Evolutionary conservation across 2,797 vertebrate species (phyloP), one percentile per base, ranked within the genome.

Genomic region (Philypnodon macrostomus): DNA sequence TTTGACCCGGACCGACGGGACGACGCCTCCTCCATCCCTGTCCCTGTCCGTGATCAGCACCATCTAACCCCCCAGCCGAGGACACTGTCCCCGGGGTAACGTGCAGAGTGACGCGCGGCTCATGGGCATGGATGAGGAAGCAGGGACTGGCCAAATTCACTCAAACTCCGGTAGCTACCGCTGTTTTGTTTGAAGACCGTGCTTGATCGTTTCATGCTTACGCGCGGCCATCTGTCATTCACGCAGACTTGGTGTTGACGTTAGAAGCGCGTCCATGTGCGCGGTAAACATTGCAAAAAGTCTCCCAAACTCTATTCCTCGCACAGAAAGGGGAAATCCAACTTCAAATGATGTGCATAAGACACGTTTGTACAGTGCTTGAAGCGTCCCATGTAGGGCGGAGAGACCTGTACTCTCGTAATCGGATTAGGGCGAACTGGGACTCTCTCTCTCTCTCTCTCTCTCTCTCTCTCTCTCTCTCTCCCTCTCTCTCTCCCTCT

Each of bases 21-120:
- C 75, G 56, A 78, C 75, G 58, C 72, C 79, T 72, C 84, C 88
- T 79, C 81, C 86, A 69, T 89, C 88, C 70, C 88, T 88, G 73
- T 83, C 84, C n/a, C n/a, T n/a, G 67, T 91, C 90, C 63, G 85
- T 88, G 60, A 91, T 90, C 59, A 90, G 80, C 83, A 91, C 84
- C 89, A 91, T 90, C 80, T 87, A 89, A 89, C 54, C 68, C 78
- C 74, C 49, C 42, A 76, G 63, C 58, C 70, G 44, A 32, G 59
- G 49, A 52, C 71, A 53, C 78, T 19, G 78, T 75, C 60, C 58
- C 44, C 61, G 44, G 66, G 68, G 53, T 11, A 35, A 58, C 75
- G 67, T 10, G 70, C 60, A 70, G 70, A 46, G 31, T 47, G 66
- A 37, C 51, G 13, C 58, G 30, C 49, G 32, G 57, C 17, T 57